Conservation (phyloP, 2,888 invertebrate genomes). For the Xanthostigma xanthostigma region DNA sequence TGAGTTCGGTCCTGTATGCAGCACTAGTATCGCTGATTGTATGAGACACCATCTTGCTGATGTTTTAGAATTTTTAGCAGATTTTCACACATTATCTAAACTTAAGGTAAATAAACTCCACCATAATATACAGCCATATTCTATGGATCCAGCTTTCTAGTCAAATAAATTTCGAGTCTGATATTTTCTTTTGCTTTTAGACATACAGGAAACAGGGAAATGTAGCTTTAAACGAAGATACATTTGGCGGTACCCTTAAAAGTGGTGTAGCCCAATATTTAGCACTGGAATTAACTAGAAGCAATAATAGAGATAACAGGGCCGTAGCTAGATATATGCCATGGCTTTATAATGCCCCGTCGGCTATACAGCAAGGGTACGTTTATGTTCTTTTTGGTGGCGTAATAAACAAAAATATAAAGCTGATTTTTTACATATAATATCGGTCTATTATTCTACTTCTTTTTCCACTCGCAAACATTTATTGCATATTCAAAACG, state of each 20-base stretch:
- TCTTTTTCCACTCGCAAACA: no score
- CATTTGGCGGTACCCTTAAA: constrained; percentile 89
- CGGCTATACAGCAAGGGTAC: constrained; percentile 69
- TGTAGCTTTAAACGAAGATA: constrained; percentile 78
- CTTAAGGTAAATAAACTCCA: constrained; percentile 55
- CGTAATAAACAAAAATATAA: no score
- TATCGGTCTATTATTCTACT: no score
- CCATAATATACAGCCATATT: no score
- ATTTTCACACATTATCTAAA: constrained; percentile 91
- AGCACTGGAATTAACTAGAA: constrained; percentile 84
- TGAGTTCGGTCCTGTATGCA: constrained; percentile 37
- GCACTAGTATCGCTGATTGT: constrained; percentile 85
- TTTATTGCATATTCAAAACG: no score
- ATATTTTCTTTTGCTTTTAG: constrained; percentile 24
- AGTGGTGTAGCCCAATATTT: constrained; percentile 88
- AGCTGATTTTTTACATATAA: no score
- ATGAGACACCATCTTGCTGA: constrained; percentile 85
- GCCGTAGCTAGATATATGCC: constrained; percentile 71
- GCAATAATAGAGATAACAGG: constrained; percentile 69
- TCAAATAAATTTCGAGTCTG: constrained; percentile 3
- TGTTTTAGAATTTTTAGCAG: constrained; percentile 86
- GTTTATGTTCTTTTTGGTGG: constrained; percentile 4
- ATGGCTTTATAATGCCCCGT: constrained; percentile 75
- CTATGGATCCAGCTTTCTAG: not conserved
- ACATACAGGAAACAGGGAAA: constrained; percentile 51